Base-by-base conservation (phyloP, 2,113 vertebrate genomes). In the Silurus asotus region DNA sequence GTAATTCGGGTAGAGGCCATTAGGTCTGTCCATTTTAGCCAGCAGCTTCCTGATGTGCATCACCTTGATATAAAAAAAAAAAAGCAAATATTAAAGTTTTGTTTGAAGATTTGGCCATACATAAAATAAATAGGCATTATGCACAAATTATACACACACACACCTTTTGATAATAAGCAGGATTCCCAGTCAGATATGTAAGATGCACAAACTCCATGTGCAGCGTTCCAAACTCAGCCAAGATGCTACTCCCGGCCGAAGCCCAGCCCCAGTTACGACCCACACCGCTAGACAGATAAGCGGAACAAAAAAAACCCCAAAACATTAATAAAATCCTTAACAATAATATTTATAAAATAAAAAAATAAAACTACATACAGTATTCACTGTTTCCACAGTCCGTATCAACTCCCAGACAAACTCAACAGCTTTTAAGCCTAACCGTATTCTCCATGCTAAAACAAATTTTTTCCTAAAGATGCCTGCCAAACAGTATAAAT, bases 191-290 rank as follows among this genome's bases (percentile, higher is more conserved):
- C 92, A 99, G 94, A 93, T 99, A 99, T 81, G 96, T 98, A 88
- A 99, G 96, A 86, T 99, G 98, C 58, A 99, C 97, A 93, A 99
- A 99, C 94, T 99, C 98, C 97, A 99, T 97, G 82, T 99, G 98
- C 1, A 99, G 94, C 1, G 98, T 99, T 72, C 98, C 98, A 85
- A 99, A 99, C 91, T 99, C 98, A 8, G 98, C 97, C 1, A 99
- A 94, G 93, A 99, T 99, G 91, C 98, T 99, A 94, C 98, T 99
- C 64, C 98, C 98, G 0, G 98, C 98, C 6, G 98, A 99, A 0
- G 98, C 98, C 98, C 98, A 99, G 87, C 98, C 98, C 98, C 98
- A 99, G 94, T 99, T 99, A 85, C 97, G 95, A 6, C 98, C 98
- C 19, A 99, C 97, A 58, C 98, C 98, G 58, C 98, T 99, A 87